phyloP scores from a whole-genome alignment of 2,888 invertebrate genomes.

The Tetrapedia diversipes region DNA sequence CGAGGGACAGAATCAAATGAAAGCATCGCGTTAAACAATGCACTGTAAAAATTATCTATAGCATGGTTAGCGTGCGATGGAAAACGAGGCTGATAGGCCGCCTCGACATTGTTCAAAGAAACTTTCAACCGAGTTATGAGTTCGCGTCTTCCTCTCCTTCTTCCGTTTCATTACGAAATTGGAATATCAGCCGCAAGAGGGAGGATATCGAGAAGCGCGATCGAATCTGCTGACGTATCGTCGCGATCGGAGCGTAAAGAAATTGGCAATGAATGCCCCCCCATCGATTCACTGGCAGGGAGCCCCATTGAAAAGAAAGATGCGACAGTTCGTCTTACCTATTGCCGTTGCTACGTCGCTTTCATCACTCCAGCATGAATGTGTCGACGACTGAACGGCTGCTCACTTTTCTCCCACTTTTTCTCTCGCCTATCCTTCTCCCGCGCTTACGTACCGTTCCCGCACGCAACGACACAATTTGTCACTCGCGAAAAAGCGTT shows the following conservation, averaged over 20 bases:
- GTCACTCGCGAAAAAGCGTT: slow-evolving; percentile 56
- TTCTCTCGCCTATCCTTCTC: slow-evolving; percentile 13
- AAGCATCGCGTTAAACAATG: neutral
- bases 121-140: neutral
- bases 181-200: slow-evolving; percentile 7
- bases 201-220: neutral
- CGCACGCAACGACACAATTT: slow-evolving; percentile 53
- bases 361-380: slow-evolving; percentile 45
- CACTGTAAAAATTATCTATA: neutral
- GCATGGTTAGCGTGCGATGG: neutral
- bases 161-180: slow-evolving; percentile 9
- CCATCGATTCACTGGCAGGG: slow-evolving; percentile 50
- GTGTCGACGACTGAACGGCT: slow-evolving; percentile 11
- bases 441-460: slow-evolving; percentile 10
- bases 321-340: slow-evolving; percentile 50
- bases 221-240: slow-evolving; percentile 35
- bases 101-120: neutral
- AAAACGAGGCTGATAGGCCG: neutral
- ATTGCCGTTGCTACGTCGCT: slow-evolving; percentile 53
- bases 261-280: slow-evolving; percentile 52
- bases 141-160: neutral
- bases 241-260: slow-evolving; percentile 41
- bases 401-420: slow-evolving; percentile 25
- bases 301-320: slow-evolving; percentile 38
- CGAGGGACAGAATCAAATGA: neutral